A percentile compares a stretch with the other conserved stretches of the same genome.
Evolutionary conservation across 2,888 invertebrate genomes (phyloP).

Genomic region (Parochlus steinenii): DNA sequence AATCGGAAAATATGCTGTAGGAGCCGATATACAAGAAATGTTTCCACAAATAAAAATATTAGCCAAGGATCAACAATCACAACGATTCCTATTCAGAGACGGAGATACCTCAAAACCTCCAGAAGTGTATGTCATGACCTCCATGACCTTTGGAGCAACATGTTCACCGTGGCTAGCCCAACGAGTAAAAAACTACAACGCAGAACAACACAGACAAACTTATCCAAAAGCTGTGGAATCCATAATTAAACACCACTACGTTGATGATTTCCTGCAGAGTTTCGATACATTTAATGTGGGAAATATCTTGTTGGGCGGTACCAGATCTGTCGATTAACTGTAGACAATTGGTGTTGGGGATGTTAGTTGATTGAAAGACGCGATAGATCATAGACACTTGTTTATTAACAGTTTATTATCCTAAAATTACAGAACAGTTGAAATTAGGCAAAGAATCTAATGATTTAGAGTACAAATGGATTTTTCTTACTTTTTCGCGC

Average conservation of each 20-base stretch:
- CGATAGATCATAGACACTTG: no score
- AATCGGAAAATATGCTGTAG: neutral
- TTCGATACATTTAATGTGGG: neutral
- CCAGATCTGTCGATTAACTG: no score
- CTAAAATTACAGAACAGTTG: no score
- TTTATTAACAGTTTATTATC: no score
- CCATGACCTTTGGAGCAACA: conserved; percentile 2
- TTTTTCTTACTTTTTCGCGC: no score
- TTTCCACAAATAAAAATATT: neutral
- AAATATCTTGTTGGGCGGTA: no score
- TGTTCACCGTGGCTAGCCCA: neutral
- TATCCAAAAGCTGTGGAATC: neutral
- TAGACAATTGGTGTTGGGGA: no score
- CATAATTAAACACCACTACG: neutral
- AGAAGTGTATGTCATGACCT: neutral
- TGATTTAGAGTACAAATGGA: no score
- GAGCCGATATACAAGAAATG: neutral
- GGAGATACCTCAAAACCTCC: neutral
- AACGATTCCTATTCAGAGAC: neutral
- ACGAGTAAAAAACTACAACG: neutral
- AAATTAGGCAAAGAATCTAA: no score
- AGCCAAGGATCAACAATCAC: neutral
- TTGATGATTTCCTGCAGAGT: neutral
- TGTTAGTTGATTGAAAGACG: no score
- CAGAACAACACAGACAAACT: neutral